phyloP scores from a whole-genome alignment of 1,140 invertebrate genomes.

The Drosophila bocqueti region DNA sequence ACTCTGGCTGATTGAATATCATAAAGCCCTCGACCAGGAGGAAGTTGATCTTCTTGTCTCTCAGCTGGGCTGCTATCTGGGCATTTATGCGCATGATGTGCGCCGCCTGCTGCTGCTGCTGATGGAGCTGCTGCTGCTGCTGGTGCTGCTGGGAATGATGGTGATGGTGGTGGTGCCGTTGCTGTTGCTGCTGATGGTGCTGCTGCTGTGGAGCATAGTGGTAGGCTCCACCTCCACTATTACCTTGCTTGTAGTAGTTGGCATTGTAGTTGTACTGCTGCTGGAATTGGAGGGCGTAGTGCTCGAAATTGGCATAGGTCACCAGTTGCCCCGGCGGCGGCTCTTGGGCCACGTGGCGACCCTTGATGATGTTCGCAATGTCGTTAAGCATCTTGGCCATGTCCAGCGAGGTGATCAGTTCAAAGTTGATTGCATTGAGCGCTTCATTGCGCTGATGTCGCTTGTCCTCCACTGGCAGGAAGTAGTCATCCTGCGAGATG shows the following conservation, averaged over 20 bases:
- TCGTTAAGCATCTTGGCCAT: slow-evolving; percentile 89
- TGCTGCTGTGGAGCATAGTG: slow-evolving; percentile 38
- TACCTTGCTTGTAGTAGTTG: slow-evolving; percentile 42
- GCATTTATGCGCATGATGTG: slow-evolving; percentile 70
- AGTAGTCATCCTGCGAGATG: slow-evolving; percentile 92
- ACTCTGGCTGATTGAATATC: slow-evolving; percentile 89
- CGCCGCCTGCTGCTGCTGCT: slow-evolving; percentile 53
- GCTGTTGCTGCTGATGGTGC: slow-evolving; percentile 26
- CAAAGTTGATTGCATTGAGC: slow-evolving; percentile 92
- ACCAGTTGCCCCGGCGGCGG: slow-evolving; percentile 42
- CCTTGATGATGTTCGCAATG: slow-evolving; percentile 71
- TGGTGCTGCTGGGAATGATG: slow-evolving; percentile 43
- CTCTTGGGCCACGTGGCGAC: slow-evolving; percentile 33
- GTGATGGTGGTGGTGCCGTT: slow-evolving; percentile 43
- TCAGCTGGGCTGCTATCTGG: slow-evolving; percentile 61
- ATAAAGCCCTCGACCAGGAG: slow-evolving; percentile 92
- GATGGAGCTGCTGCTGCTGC: slow-evolving; percentile 36
- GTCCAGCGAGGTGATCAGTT: slow-evolving; percentile 90
- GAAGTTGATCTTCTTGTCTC: slow-evolving; percentile 86
- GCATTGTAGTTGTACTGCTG: slow-evolving; percentile 67
- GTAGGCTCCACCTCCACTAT: slow-evolving; percentile 12
- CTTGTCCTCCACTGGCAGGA: slow-evolving; percentile 88
- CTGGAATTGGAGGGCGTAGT: slow-evolving; percentile 71
- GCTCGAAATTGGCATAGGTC: slow-evolving; percentile 69
- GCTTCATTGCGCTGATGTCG: slow-evolving; percentile 88